Conservation (phyloP, 2,888 invertebrate species). For the Noctua pronuba region DNA sequence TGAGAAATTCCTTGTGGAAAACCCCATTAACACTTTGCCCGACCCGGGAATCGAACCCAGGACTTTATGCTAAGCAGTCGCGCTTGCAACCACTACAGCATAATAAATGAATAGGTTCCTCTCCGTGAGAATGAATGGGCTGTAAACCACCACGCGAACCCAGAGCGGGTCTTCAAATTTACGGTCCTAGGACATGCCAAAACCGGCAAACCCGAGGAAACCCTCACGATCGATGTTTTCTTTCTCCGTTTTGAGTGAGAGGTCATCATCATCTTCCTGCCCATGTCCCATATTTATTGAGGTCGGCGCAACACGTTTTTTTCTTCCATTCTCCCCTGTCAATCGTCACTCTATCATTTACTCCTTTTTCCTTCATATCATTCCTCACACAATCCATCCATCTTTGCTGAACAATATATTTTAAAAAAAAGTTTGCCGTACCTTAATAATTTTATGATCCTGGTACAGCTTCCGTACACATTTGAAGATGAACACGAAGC, state of each 20-base stretch:
- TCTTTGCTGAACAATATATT: not conserved
- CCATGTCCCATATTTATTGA: too few relatives aligned
- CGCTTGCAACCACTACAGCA: not conserved
- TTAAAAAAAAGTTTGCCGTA: slow-evolving; percentile 76
- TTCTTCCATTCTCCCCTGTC: too few relatives aligned
- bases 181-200: not conserved
- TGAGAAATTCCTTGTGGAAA: not conserved
- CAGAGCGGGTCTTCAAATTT: not conserved
- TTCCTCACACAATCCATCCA: too few relatives aligned
- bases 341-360: too few relatives aligned
- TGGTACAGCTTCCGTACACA: slow-evolving; percentile 96
- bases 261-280: too few relatives aligned
- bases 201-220: too few relatives aligned
- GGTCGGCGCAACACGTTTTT: too few relatives aligned
- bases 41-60: not conserved
- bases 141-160: not conserved
- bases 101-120: too few relatives aligned
- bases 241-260: too few relatives aligned
- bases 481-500: slow-evolving; percentile 96
- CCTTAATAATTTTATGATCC: slow-evolving; percentile 96
- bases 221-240: too few relatives aligned
- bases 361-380: too few relatives aligned
- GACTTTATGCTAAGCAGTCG: not conserved
- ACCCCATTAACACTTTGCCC: not conserved
- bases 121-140: not conserved